Evolutionary conservation across 2,888 invertebrate genomes (phyloP), one percentile per base, ranked within the genome.

Genomic region (Acanthosepion lycidas): DNA sequence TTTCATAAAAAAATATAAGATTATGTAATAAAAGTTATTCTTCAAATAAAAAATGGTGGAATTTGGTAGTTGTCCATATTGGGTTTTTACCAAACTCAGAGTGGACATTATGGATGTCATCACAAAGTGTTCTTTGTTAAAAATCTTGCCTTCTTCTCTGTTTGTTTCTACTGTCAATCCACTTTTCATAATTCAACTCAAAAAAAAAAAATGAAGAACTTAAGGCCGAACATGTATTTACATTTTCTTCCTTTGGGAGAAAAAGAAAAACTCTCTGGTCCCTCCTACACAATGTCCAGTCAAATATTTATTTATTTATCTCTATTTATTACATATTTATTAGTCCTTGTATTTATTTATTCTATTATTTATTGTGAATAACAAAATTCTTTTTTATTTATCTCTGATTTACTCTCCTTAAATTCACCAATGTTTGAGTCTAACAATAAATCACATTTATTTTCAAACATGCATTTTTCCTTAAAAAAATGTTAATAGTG

Each of bases 201-300:
- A 33, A 33, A 33, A n/a, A 9, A n/a, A 78, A 64, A 78, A 78
- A 78, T n/a, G 78, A 78, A 78, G n/a, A 78, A 78, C n/a, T 33
- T 78, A 78, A 78, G 78, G 78, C n/a, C 78, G n/a, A 78, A 78
- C 78, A n/a, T 78, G n/a, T 20, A 78, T n/a, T 78, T 78, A 78
- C n/a, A 78, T 78, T 12, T 15, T 15, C 78, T 78, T 78, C 78
- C n/a, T 33, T n/a, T 78, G 78, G 78, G 33, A 78, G 78, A 15
- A n/a, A 59, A 59, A 59, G 20, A 59, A 78, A 78, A 64, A 23
- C 26, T 78, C 33, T n/a, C n/a, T 78, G 78, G 78, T 78, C 78
- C 78, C 78, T 78, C 78, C 78, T n/a, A 78, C 9, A 78, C 78
- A 78, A 78, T 78, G 78, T 78, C 78, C 78, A 78, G 78, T 78